Evolutionary conservation across 2,113 vertebrate species (phyloP), one percentile per base, ranked within the genome.

Genomic region (Perccottus glenii): DNA sequence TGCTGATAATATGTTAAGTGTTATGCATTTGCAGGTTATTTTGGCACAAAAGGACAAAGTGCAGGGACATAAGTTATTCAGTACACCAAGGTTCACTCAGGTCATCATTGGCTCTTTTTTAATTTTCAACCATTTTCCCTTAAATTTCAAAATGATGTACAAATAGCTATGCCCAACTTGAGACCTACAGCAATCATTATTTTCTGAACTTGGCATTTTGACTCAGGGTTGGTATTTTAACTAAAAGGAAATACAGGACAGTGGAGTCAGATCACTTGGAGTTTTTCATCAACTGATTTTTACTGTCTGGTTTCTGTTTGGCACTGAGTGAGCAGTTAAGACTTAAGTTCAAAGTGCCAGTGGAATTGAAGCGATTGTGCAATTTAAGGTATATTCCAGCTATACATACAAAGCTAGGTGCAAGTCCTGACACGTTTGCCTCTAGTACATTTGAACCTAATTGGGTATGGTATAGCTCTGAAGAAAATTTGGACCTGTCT

Each of bases 31-130:
- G 8, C 9, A 15, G 5, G 15, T 33, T 65, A 16, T 60, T 68
- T 44, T 58, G 52, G 4, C 38, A 50, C 48, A 16, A 42, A 47
- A 65, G 87, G 73, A 67, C 84, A 86, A 91, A 91, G 88, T 88
- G 55, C 90, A 86, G 60, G 15, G 51, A 73, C 65, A 67, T 60
- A 43, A 55, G 73, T 87, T 70, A 74, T 47, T 60, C 43, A 71
- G 59, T 85, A 59, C 78, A 75, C 44, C 65, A 81, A 65, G 16
- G 71, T 84, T 84, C 51, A 75, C 38, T n/a, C 5, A 4, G 56
- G 62, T 69, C 64, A 75, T 27, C 32, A 15, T 9, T 50, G n/a
- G 15, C 9, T 50, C 32, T 46, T 2, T 71, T 42, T 42, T 8
- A 11, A 10, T 2, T 71, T 42, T 42, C 10, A 11, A 10, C 59